phyloP scores from a whole-genome alignment of 1,140 invertebrate genomes.

The Drosophila kurseongensis region DNA sequence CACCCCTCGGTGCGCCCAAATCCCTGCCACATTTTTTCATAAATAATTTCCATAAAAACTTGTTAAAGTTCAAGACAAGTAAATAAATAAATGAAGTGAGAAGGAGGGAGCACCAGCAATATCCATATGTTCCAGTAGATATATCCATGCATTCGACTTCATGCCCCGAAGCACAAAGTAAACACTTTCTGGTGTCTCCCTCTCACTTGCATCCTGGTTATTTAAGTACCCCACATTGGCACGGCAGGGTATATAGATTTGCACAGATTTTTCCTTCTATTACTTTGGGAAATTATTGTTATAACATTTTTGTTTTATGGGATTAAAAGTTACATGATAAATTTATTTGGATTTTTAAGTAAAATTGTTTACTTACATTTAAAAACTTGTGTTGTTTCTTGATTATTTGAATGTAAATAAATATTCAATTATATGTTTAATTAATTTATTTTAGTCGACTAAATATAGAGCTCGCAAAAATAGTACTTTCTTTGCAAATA shows the following conservation, averaged over 20 bases:
- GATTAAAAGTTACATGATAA: too few species aligned
- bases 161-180: conserved; percentile 63
- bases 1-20: neutral
- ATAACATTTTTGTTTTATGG: neutral
- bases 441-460: too few species aligned
- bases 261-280: too few species aligned
- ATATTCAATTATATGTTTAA: too few species aligned
- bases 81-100: conserved; percentile 61
- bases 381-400: too few species aligned
- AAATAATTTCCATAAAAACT: conserved; percentile 75
- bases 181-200: conserved; percentile 51
- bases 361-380: too few species aligned
- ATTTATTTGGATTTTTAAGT: too few species aligned
- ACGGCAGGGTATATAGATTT: neutral
- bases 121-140: conserved; percentile 32
- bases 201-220: conserved; percentile 23
- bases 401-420: too few species aligned
- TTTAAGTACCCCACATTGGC: conserved; percentile 16
- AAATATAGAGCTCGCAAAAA: too few species aligned
- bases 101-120: conserved; percentile 1
- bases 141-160: conserved; percentile 49
- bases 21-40: conserved; percentile 38
- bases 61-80: conserved; percentile 69
- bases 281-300: neutral
- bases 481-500: too few species aligned